Evolutionary conservation across 2,113 vertebrate species (phyloP).

Genomic region (Colossoma macropomum): DNA sequence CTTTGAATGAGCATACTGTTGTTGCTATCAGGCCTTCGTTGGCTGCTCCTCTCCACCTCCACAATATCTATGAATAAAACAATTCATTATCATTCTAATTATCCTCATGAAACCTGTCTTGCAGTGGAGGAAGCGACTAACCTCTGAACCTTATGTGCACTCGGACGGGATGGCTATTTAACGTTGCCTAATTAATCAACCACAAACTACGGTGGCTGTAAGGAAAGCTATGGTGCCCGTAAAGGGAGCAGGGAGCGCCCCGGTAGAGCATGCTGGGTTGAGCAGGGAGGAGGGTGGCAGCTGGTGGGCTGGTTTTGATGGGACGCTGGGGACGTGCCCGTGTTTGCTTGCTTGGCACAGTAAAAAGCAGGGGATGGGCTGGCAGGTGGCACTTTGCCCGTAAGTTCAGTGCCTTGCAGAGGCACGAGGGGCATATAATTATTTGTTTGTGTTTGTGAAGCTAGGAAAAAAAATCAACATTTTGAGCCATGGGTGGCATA

Average conservation of each 20-base stretch:
- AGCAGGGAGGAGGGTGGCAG: constrained; percentile 2
- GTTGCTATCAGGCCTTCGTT: not conserved
- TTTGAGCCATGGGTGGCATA: not conserved
- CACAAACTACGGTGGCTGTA: constrained; percentile 73
- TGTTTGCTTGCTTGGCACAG: constrained; percentile 7
- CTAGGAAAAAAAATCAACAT: not conserved
- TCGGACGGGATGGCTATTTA: constrained; percentile 70
- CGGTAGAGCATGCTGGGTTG: not conserved
- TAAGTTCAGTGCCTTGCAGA: constrained; percentile 1
- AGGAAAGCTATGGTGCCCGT: constrained; percentile 76
- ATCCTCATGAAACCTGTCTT: constrained; percentile 34
- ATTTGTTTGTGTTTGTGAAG: constrained; percentile 21
- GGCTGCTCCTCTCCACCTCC: constrained; percentile 5
- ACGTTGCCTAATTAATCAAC: constrained; percentile 79
- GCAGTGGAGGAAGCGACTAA: constrained; percentile 59
- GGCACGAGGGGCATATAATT: not conserved
- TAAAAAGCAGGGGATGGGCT: constrained; percentile 13
- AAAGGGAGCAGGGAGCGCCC: constrained; percentile 42
- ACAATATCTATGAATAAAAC: constrained; percentile 32
- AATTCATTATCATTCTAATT: constrained; percentile 35
- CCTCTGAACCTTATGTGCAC: constrained; percentile 24
- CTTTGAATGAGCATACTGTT: not conserved
- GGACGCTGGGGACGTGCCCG: constrained; percentile 1
- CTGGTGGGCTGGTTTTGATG: constrained; percentile 30
- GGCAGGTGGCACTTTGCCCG: constrained; percentile 15